Conservation (phyloP, 2,888 invertebrate genomes). For the Protophormia terraenovae region DNA sequence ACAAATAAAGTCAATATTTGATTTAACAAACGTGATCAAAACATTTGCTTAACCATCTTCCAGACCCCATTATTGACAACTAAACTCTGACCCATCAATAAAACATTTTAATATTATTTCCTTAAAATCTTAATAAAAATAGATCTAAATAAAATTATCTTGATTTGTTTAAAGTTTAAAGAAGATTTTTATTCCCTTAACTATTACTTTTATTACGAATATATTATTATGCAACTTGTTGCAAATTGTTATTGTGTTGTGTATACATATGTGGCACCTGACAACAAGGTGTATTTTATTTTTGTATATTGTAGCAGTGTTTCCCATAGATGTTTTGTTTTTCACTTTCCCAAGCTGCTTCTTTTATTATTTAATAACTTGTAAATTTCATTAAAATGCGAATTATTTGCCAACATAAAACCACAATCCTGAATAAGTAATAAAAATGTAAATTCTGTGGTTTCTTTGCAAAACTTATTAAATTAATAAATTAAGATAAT, state of each 20-base stretch:
- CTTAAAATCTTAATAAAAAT: neutral
- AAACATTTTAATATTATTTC: neutral
- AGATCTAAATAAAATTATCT: neutral
- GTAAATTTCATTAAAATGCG: neutral
- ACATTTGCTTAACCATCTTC: slow-evolving; percentile 11
- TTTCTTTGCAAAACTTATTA: neutral
- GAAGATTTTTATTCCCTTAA: neutral
- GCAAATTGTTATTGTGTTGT: slow-evolving; percentile 22
- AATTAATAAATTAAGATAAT: too few species aligned
- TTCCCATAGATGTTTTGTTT: slow-evolving; percentile 20
- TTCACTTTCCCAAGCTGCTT: neutral
- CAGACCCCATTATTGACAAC: neutral
- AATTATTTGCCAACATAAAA: neutral
- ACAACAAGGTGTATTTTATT: slow-evolving; percentile 41
- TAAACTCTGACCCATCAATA: slow-evolving; percentile 40
- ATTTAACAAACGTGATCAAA: slow-evolving; percentile 60
- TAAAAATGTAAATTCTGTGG: neutral
- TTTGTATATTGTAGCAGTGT: neutral
- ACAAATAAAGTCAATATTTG: slow-evolving; percentile 45
- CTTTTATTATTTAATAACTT: neutral
- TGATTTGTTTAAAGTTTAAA: too few species aligned
- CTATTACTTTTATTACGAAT: neutral
- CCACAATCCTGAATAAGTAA: neutral
- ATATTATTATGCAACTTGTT: slow-evolving; percentile 43
- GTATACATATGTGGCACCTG: slow-evolving; percentile 34